Percentiles rank a stretch among this genome's conserved stretches.
phyloP scores from a whole-genome alignment of 92 coral and sea anemone genomes.

The Umimayanthus chanpuru region DNA sequence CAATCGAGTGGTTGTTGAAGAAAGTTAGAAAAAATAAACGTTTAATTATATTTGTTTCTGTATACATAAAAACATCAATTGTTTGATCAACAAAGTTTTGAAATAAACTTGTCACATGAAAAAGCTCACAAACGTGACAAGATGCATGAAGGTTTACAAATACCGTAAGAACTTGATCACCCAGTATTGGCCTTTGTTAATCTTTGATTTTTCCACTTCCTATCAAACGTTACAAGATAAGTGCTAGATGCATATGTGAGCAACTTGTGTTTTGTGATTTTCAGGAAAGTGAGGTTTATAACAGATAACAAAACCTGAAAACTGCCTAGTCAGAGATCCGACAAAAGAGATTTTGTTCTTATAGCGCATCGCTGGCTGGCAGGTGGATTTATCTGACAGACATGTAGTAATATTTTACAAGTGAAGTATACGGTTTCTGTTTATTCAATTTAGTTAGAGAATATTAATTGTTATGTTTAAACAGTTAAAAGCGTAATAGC shows the following conservation, averaged over 20 bases:
- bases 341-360: not conserved
- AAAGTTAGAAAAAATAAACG: not conserved
- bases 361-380: not conserved
- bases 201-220: conserved; percentile 6
- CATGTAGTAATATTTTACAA: not conserved
- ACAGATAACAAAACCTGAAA: not conserved
- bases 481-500: not conserved
- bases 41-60: not conserved
- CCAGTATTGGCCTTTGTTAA: not conserved
- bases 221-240: not conserved
- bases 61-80: not conserved
- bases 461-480: not conserved
- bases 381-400: conserved; percentile 4
- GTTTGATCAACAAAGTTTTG: conserved; percentile 15
- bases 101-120: not conserved
- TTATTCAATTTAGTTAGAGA: conserved; percentile 27
- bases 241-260: not conserved
- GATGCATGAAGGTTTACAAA: conserved; percentile 14
- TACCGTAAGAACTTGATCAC: not conserved
- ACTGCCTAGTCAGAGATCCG: not conserved
- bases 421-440: conserved; percentile 15
- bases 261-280: not conserved
- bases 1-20: not conserved
- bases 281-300: not conserved
- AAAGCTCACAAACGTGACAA: conserved; percentile 12